These are phyloP conservation scores for Syrista parreyssii DNA, from an alignment of 2,888 invertebrate species.

Conservation along the genomic window DNA sequence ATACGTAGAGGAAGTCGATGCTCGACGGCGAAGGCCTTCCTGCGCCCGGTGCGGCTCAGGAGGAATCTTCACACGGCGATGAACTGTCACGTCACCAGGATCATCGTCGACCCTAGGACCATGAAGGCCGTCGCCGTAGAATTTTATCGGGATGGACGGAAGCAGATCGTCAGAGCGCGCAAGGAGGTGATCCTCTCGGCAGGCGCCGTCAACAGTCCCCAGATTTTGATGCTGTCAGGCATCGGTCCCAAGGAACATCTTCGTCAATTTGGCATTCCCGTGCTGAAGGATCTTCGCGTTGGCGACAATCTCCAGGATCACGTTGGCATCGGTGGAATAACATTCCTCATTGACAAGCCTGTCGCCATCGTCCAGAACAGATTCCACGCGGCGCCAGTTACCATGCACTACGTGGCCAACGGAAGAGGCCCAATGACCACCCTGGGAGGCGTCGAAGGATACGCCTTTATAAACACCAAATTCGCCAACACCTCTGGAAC, in stretches of 20 bases:
- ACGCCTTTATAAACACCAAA: slow-evolving; percentile 88
- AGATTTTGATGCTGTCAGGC: slow-evolving; percentile 91
- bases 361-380: slow-evolving; percentile 85
- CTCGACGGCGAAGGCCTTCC: slow-evolving; percentile 88
- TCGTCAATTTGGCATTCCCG: slow-evolving; percentile 76
- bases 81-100: slow-evolving; percentile 81
- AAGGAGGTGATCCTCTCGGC: slow-evolving; percentile 90
- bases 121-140: slow-evolving; percentile 85
- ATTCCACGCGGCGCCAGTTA: slow-evolving; percentile 81
- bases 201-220: slow-evolving; percentile 92
- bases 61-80: slow-evolving; percentile 85
- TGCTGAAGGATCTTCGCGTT: slow-evolving; percentile 79
- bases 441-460: slow-evolving; percentile 87
- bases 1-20: slow-evolving; percentile 83
- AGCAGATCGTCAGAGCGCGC: slow-evolving; percentile 77
- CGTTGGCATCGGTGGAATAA: slow-evolving; percentile 86
- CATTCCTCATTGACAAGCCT: slow-evolving; percentile 84
- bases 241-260: slow-evolving; percentile 81
- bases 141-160: slow-evolving; percentile 79
- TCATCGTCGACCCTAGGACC: slow-evolving; percentile 79
- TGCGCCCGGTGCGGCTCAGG: slow-evolving; percentile 80
- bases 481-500: slow-evolving; percentile 81
- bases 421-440: slow-evolving; percentile 89
- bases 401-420: slow-evolving; percentile 82
- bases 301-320: slow-evolving; percentile 91